Conservation (phyloP, 2,888 invertebrate genomes). For the Chloroclysta siterata region DNA sequence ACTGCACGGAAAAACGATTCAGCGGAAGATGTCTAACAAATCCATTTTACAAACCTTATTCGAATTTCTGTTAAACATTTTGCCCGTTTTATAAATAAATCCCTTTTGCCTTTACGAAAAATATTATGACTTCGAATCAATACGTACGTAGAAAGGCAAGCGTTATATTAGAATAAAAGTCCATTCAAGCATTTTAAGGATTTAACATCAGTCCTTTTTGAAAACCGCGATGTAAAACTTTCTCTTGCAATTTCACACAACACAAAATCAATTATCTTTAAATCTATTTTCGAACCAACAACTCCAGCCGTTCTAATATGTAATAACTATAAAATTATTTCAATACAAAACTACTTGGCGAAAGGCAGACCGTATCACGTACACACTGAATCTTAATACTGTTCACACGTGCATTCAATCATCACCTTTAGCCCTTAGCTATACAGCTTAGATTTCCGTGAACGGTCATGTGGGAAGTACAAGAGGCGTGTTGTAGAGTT, state of each 20-base stretch:
- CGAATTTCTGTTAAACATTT: no score
- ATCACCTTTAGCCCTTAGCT: constrained; percentile 46
- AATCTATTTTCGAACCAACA: constrained; percentile 46
- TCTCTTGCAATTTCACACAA: constrained; percentile 19
- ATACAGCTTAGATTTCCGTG: constrained; percentile 46
- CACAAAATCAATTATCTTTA: constrained; percentile 41
- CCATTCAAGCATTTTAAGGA: no score
- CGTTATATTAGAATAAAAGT: no score
- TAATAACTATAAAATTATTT: constrained; percentile 83
- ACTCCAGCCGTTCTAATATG: constrained; percentile 71
- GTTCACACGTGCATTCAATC: constrained; percentile 46
- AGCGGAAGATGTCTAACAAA: no score
- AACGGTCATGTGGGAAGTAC: constrained; percentile 23
- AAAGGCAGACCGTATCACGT: constrained; percentile 80
- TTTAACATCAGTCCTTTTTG: not conserved
- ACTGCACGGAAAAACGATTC: no score
- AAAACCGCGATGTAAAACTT: constrained; percentile 7
- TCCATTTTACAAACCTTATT: not conserved
- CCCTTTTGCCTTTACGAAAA: no score
- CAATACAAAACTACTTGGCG: constrained; percentile 80
- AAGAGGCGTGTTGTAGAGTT: constrained; percentile 40
- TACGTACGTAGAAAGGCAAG: not conserved
- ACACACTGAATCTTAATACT: constrained; percentile 73
- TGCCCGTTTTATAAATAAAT: no score
- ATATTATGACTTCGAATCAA: no score